Evolutionary conservation across 92 coral and sea anemone species (phyloP).

Genomic region (Bergia puertoricense): DNA sequence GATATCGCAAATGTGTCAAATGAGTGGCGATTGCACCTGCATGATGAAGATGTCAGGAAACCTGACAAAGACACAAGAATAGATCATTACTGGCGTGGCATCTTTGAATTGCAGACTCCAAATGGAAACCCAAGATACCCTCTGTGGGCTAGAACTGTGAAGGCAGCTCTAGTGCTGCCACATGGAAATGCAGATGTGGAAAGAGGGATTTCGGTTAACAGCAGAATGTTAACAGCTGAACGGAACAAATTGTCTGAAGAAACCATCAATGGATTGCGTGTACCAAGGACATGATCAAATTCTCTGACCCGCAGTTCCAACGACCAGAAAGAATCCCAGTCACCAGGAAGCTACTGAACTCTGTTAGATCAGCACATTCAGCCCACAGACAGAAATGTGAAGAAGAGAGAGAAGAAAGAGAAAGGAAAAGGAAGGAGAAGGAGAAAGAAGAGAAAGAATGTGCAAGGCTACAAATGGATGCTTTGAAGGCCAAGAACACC

Average conservation of each 20-base stretch:
- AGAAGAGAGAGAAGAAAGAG: constrained; percentile 29
- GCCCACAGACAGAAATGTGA: neutral
- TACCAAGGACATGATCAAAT: constrained; percentile 40
- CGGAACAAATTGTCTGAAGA: constrained; percentile 38
- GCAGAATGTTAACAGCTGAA: constrained; percentile 31
- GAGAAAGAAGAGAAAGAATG: neutral
- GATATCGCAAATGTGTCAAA: neutral
- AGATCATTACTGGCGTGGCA: constrained; percentile 41
- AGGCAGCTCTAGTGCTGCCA: constrained; percentile 16
- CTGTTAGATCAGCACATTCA: constrained; percentile 25
- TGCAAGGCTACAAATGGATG: constrained; percentile 41
- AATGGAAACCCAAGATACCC: constrained; percentile 46
- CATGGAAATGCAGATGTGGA: constrained; percentile 48
- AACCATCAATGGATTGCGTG: constrained; percentile 34
- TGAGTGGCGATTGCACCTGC: neutral
- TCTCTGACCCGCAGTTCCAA: constrained; percentile 20
- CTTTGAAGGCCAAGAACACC: constrained; percentile 36
- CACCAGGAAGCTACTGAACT: neutral
- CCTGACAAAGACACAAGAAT: constrained; percentile 41
- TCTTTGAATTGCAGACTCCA: constrained; percentile 41
- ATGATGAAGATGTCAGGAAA: constrained; percentile 44
- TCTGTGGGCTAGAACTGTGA: constrained; percentile 25
- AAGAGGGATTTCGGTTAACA: constrained; percentile 16
- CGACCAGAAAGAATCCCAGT: constrained; percentile 30
- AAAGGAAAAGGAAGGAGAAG: constrained; percentile 34